These are phyloP conservation scores for Pyrrhia umbra DNA, from an alignment of 2,888 invertebrate genomes.

Conservation along the genomic window DNA sequence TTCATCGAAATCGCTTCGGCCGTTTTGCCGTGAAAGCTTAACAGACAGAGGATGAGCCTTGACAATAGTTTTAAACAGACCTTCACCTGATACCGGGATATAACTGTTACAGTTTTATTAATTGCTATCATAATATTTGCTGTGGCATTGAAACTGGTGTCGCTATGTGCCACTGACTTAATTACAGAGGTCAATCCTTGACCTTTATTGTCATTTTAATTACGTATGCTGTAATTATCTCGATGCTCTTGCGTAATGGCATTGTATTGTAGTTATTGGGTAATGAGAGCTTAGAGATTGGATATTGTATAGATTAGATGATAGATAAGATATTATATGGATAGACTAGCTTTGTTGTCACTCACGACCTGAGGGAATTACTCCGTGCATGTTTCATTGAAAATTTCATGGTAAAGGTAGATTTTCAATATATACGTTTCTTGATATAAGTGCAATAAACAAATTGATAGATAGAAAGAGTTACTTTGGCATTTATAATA, in stretches of 20 bases:
- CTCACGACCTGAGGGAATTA: too few species aligned
- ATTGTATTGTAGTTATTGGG: conserved; percentile 20
- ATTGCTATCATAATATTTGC: conserved; percentile 42
- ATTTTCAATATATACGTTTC: too few species aligned
- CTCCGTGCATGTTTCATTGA: too few species aligned
- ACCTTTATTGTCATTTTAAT: conserved; percentile 60
- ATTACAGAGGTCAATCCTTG: conserved; percentile 50
- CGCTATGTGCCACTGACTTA: conserved; percentile 44
- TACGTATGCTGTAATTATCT: conserved; percentile 35
- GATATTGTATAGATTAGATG: conserved; percentile 29
- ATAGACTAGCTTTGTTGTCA: too few species aligned
- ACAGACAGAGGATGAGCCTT: conserved; percentile 38
- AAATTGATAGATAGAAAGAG: too few species aligned
- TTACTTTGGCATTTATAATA: too few species aligned
- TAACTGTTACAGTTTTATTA: conserved; percentile 54
- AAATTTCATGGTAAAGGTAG: too few species aligned
- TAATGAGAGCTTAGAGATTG: conserved; percentile 18
- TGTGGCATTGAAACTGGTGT: conserved; percentile 47
- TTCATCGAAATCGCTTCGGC: too few species aligned
- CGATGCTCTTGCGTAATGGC: conserved; percentile 30
- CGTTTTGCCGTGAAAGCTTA: too few species aligned
- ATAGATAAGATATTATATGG: neutral
- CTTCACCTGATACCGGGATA: conserved; percentile 49
- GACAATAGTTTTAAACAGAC: conserved; percentile 46
- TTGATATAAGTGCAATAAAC: too few species aligned